phyloP scores from a whole-genome alignment of 2,797 vertebrate genomes.

The Chiroxiphia lanceolata region DNA sequence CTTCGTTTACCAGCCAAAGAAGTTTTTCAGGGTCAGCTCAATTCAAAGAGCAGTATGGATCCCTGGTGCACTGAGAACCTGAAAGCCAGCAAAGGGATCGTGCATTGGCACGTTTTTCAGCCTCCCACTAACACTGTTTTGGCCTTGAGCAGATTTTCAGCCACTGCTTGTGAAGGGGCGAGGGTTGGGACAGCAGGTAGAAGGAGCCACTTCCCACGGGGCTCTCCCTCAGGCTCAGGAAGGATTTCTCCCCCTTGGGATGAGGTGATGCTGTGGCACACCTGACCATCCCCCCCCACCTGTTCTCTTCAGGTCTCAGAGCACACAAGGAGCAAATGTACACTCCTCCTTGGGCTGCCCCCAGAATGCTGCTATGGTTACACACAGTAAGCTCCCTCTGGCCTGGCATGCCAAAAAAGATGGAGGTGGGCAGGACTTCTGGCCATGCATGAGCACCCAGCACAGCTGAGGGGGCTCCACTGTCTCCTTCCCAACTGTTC shows the following conservation, averaged over 20 bases:
- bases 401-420: background rate
- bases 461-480: accelerated
- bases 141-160: background rate
- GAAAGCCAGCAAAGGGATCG: background rate
- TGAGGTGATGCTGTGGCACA: background rate
- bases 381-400: background rate
- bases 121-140: background rate
- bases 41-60: background rate
- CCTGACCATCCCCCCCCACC: background rate
- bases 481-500: background rate
- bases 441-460: background rate
- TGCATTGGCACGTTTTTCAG: background rate
- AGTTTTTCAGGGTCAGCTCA: background rate
- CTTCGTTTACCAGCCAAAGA: background rate
- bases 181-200: accelerated
- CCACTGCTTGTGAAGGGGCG: accelerated
- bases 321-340: background rate
- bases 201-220: background rate
- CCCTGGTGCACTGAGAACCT: background rate
- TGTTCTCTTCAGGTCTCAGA: background rate
- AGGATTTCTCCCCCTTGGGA: background rate
- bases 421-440: background rate
- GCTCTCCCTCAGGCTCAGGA: background rate
- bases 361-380: background rate
- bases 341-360: background rate